A percentile compares a stretch with the other conserved stretches of the same genome.
Evolutionary conservation across 2,888 invertebrate genomes (phyloP).

Genomic region (Acrobasis consociella): DNA sequence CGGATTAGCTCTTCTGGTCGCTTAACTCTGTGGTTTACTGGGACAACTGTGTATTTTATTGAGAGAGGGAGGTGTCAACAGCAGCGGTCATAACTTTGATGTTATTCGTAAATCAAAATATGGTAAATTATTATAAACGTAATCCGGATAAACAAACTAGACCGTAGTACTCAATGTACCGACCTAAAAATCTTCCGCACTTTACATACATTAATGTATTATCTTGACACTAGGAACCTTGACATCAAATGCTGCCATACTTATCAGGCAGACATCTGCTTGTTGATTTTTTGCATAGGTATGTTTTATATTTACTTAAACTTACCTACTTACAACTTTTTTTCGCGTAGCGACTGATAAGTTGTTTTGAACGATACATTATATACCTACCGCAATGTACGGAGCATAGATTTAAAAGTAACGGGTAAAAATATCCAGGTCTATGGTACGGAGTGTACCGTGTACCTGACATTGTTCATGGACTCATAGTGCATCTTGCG

Average conservation of each 20-base stretch:
- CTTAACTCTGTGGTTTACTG: too few species aligned
- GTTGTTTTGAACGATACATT: too few species aligned
- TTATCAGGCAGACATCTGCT: conserved; percentile 11
- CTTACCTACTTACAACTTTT: neutral
- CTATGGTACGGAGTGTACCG: too few species aligned
- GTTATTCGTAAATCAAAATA: neutral
- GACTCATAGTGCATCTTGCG: too few species aligned
- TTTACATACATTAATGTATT: conserved; percentile 15
- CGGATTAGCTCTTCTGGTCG: too few species aligned
- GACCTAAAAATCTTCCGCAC: neutral
- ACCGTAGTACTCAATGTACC: neutral
- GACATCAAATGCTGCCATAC: conserved; percentile 21
- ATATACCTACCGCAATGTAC: too few species aligned
- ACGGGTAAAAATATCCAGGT: too few species aligned
- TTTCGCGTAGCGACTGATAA: too few species aligned
- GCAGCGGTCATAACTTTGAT: neutral
- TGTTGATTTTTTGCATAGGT: conserved; percentile 7
- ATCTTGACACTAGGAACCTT: conserved; percentile 20
- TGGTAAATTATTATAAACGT: neutral
- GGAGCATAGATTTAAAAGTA: too few species aligned
- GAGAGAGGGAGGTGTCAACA: neutral
- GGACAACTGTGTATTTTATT: neutral
- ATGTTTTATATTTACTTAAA: neutral
- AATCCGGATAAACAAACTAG: neutral
- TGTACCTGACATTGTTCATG: too few species aligned